phyloP scores from a whole-genome alignment of 2,797 vertebrate genomes.

The Babyrousa celebensis region DNA sequence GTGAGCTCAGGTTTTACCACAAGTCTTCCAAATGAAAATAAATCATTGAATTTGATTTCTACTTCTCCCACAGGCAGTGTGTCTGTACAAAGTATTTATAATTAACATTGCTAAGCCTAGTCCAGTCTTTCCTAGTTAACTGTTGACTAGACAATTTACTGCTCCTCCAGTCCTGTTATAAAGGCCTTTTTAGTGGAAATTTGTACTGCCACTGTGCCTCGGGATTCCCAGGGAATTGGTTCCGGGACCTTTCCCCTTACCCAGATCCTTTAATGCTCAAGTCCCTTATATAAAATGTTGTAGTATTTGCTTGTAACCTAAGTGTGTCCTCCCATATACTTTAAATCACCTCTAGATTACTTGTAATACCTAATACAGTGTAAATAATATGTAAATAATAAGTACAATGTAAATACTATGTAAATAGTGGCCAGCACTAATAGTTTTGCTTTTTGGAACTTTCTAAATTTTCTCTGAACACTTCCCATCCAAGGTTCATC shows the following conservation, averaged over 20 bases:
- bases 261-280: neutral
- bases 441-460: neutral
- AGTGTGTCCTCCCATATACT: too few relatives aligned
- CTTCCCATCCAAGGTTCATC: neutral
- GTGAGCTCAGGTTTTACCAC: conserved; percentile 13
- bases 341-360: neutral
- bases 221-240: neutral
- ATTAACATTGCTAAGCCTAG: neutral
- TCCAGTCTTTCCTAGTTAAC: neutral
- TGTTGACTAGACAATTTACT: neutral
- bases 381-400: neutral
- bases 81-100: neutral
- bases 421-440: neutral
- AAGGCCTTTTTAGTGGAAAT: conserved; percentile 21
- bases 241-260: neutral
- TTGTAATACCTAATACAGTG: neutral
- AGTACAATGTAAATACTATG: neutral
- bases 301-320: neutral
- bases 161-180: neutral
- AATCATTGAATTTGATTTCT: neutral
- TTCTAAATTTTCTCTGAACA: neutral
- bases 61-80: neutral
- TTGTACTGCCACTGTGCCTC: neutral
- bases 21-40: conserved; percentile 39
- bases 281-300: neutral